phyloP scores from a whole-genome alignment of 1,140 invertebrate genomes.

The Eulimnadia texana region DNA sequence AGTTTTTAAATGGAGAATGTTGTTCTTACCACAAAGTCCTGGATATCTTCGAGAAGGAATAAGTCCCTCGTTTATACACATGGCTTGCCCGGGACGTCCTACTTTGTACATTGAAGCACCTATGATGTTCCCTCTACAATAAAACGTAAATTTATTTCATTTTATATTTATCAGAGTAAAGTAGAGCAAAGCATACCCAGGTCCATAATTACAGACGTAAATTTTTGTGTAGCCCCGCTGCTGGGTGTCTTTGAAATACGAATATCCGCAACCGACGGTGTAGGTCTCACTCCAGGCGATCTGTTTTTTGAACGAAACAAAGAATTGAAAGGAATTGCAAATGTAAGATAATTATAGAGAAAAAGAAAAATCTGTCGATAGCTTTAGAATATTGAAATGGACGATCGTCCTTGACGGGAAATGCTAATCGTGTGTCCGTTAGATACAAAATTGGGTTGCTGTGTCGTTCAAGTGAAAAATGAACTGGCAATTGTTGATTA shows the following conservation, averaged over 20 bases:
- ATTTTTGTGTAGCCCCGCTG: conserved; percentile 58
- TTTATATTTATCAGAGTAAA: not conserved
- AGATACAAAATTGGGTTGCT: not conserved
- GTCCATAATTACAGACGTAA: conserved; percentile 74
- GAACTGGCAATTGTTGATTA: not conserved
- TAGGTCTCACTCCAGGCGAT: conserved; percentile 64
- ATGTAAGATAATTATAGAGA: not conserved
- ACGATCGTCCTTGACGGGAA: not conserved
- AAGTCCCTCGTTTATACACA: conserved; percentile 50
- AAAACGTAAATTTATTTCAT: not conserved
- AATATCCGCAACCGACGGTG: conserved; percentile 62
- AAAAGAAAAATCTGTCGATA: no score
- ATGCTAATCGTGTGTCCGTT: not conserved
- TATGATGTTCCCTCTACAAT: conserved; percentile 52
- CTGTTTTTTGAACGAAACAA: no score
- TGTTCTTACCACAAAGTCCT: conserved; percentile 62
- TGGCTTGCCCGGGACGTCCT: conserved; percentile 39
- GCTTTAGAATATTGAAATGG: not conserved
- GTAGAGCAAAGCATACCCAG: conserved; percentile 40
- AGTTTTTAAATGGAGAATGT: no score
- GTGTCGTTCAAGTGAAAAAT: not conserved
- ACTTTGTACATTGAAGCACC: conserved; percentile 56
- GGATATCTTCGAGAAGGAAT: conserved; percentile 51
- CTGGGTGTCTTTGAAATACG: conserved; percentile 53
- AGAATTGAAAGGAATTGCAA: not conserved